Evolutionary conservation across 2,888 invertebrate genomes (phyloP).

Genomic region (Eilema depressum): DNA sequence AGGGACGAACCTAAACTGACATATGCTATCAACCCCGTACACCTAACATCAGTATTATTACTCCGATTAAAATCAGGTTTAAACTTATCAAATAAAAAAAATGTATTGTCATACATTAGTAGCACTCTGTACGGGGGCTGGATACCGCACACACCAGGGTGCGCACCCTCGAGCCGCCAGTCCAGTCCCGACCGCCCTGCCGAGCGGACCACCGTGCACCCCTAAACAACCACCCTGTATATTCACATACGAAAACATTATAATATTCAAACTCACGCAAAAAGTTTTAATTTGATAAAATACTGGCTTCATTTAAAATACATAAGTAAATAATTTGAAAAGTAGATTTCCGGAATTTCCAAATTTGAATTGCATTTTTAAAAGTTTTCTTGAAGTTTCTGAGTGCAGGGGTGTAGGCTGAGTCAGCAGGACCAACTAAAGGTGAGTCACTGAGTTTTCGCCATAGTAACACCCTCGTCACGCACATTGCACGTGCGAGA

Average conservation of each 20-base stretch:
- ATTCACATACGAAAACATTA: conserved; percentile 17
- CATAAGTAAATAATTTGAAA: not conserved
- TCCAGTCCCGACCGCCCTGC: conserved; percentile 77
- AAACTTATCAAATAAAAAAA: conserved; percentile 41
- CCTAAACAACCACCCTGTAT: conserved; percentile 58
- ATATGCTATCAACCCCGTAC: conserved; percentile 4
- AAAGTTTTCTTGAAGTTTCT: conserved; percentile 43
- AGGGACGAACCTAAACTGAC: not conserved
- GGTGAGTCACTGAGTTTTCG: conserved; percentile 80
- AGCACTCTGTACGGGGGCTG: conserved; percentile 71
- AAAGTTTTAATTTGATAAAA: conserved; percentile 37
- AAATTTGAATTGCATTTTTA: conserved; percentile 37
- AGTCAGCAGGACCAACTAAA: conserved; percentile 77
- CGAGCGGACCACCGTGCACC: conserved; percentile 82
- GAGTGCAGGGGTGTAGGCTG: conserved; percentile 78
- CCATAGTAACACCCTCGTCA: conserved; percentile 82
- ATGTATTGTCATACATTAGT: conserved; percentile 30
- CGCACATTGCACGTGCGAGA: conserved; percentile 52
- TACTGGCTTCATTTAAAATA: conserved; percentile 8
- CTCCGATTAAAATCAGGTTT: conserved; percentile 46
- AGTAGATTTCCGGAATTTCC: conserved; percentile 19
- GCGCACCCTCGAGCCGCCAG: conserved; percentile 75
- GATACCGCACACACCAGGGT: conserved; percentile 74
- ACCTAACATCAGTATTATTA: conserved; percentile 42
- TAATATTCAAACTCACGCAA: conserved; percentile 47